phyloP scores from a whole-genome alignment of 1,140 invertebrate species.

The Heterodera schachtii region DNA sequence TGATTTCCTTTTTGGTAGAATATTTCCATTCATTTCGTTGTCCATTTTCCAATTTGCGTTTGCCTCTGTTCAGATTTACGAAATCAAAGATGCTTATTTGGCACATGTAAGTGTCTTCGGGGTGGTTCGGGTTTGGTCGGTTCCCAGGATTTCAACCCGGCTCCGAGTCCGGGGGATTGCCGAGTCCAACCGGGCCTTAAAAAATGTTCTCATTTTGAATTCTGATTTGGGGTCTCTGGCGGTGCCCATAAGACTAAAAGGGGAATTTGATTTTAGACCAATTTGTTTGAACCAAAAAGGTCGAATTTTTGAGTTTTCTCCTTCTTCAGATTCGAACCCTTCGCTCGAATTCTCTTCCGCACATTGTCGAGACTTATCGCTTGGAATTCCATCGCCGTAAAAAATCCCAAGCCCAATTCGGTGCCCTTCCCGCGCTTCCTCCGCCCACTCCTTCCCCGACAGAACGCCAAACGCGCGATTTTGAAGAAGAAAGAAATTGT shows the following conservation, averaged over 20 bases:
- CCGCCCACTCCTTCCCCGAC: neutral
- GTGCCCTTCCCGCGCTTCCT: neutral
- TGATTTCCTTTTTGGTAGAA: conserved; percentile 14
- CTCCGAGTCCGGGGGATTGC: no score
- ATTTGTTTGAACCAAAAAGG: no score
- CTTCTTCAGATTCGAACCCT: conserved; percentile 52
- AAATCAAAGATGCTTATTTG: conserved; percentile 63
- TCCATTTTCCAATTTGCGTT: neutral
- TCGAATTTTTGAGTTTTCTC: neutral
- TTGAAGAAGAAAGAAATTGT: neutral
- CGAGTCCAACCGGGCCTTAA: no score
- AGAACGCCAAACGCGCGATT: neutral
- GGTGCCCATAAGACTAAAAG: no score
- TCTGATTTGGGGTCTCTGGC: no score
- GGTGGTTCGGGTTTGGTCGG: no score
- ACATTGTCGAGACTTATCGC: conserved; percentile 51
- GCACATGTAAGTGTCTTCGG: conserved; percentile 52
- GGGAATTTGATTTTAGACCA: no score
- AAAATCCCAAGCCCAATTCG: conserved; percentile 9
- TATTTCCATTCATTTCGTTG: no score
- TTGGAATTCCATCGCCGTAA: conserved; percentile 45
- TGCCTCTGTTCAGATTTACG: conserved; percentile 46
- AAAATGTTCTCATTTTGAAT: no score
- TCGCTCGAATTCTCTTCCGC: conserved; percentile 55
- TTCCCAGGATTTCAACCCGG: no score